phyloP scores from a whole-genome alignment of 2,113 vertebrate species.

The Anhinga rufa region DNA sequence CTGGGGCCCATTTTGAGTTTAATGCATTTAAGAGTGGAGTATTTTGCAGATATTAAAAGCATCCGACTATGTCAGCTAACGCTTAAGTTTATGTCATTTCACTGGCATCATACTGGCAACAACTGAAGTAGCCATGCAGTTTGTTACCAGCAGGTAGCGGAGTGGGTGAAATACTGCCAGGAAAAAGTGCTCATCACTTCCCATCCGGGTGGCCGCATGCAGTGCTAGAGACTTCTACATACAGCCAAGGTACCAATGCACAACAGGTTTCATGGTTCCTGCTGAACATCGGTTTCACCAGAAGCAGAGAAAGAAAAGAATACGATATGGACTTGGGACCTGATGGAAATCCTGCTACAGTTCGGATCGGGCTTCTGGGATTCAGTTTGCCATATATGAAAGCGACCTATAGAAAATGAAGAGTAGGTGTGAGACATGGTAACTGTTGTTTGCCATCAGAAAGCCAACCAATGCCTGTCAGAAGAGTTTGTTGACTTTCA shows the following conservation, averaged over 20 bases:
- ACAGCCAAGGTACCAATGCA: fast-evolving
- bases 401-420: neutral
- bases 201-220: too few relatives aligned
- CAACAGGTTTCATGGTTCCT: neutral
- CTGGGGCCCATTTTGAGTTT: neutral
- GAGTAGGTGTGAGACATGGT: neutral
- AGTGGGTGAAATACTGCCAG: neutral
- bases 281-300: neutral
- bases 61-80: too few relatives aligned
- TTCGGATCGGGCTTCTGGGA: neutral
- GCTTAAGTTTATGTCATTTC: neutral
- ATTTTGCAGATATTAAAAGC: neutral
- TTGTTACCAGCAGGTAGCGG: neutral
- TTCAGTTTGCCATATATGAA: fast-evolving
- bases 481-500: neutral
- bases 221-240: neutral
- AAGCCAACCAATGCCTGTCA: neutral
- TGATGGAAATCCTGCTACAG: neutral
- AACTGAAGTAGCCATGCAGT: neutral
- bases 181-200: neutral
- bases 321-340: fast-evolving
- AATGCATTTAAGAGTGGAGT: neutral
- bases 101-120: neutral
- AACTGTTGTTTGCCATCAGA: neutral
- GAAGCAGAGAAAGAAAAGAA: neutral